Base-by-base conservation (phyloP, 53 echinoderm and acorn worm species). In the Hippasteria phrygiana region DNA sequence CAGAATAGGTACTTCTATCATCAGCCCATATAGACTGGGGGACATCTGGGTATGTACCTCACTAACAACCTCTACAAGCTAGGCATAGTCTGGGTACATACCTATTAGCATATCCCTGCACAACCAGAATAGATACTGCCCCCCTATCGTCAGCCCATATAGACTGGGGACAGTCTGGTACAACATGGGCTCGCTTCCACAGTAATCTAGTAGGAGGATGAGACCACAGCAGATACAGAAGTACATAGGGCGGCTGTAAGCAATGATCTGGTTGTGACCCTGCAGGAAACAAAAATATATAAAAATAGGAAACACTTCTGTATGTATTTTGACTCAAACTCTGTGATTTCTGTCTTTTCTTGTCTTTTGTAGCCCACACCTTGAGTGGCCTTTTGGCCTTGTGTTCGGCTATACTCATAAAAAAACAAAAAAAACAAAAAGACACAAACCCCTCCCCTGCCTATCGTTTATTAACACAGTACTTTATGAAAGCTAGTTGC, bases 221-320 rank as follows among this genome's bases (percentile, higher is more conserved):
- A 99, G 81, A 46, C 94, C 91, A 72, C 94, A 94, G 80, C 94
- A 99, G 31, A 99, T 75, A 69, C 92, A 94, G 88, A 99, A 96
- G 93, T 99, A 99, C 69, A 99, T 88, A 20, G 99, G 99, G 36
- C 99, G 87, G 88, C 99, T 99, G 92, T 95, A 98, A 12, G 95
- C 96, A 91, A 99, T 99, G 55, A 99, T 93, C 87, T 92, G 99
- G 91, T 99, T 99, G 92, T 99, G 99, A 84, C 99, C 99, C 99
- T 99, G 90, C 75, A 38, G 59, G 41, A 88, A 84, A 37, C 45
- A 5, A 81, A 54, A 55, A 27, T 16, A 59, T 75, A 51, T 2
- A 48, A 4, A 87, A 41, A 73, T 18, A 34, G 42, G 9, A 37
- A 17, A 14, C 12, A 22, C 20, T 2, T 27, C 31, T 11, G 34